Percentiles rank a stretch among this genome's conserved stretches.
phyloP scores from a whole-genome alignment of 2,888 invertebrate species.

The Spicauda simplicius region DNA sequence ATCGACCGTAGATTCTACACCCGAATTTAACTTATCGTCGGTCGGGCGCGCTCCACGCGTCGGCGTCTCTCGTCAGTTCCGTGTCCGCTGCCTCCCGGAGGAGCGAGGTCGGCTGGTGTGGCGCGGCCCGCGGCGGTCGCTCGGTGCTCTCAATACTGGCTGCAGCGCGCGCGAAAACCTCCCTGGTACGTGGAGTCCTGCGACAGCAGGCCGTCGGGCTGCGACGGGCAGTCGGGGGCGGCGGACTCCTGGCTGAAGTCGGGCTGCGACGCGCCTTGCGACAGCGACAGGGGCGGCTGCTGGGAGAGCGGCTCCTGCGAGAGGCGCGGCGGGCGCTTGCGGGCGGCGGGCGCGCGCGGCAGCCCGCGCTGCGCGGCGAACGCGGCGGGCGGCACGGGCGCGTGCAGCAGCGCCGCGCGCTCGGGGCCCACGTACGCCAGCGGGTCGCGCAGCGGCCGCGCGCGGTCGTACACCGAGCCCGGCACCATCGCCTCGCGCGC shows the following conservation, averaged over 20 bases:
- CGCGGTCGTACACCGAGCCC: conserved; percentile 96
- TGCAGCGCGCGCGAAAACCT: conserved; percentile 87
- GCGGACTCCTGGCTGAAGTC: conserved; percentile 93
- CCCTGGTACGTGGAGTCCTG: conserved; percentile 96
- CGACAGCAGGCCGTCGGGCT: conserved; percentile 97
- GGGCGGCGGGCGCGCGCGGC: conserved; percentile 83
- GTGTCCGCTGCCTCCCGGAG: conserved; percentile 53
- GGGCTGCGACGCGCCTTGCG: conserved; percentile 89
- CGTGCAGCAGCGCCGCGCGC: conserved; percentile 89
- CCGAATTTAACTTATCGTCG: conserved; percentile 32
- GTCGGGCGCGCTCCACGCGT: conserved; percentile 34
- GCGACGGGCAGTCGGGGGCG: conserved; percentile 94
- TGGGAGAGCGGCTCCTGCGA: conserved; percentile 91
- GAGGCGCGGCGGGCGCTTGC: conserved; percentile 74
- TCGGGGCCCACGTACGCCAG: conserved; percentile 97
- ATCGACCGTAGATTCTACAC: conserved; percentile 21
- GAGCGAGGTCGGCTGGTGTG: conserved; percentile 52
- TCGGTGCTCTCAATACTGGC: conserved; percentile 93
- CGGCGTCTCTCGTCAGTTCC: conserved; percentile 58
- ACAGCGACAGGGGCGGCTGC: conserved; percentile 88
- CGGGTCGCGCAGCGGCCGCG: conserved; percentile 93
- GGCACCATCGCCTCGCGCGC: conserved; percentile 97
- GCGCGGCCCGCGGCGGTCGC: conserved; percentile 89
- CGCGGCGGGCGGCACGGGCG: conserved; percentile 96
- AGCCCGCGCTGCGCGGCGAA: conserved; percentile 96